A percentile compares a stretch with the other conserved stretches of the same genome.
phyloP scores from a whole-genome alignment of 2,797 vertebrate genomes.

The Nyctalus aviator region DNA sequence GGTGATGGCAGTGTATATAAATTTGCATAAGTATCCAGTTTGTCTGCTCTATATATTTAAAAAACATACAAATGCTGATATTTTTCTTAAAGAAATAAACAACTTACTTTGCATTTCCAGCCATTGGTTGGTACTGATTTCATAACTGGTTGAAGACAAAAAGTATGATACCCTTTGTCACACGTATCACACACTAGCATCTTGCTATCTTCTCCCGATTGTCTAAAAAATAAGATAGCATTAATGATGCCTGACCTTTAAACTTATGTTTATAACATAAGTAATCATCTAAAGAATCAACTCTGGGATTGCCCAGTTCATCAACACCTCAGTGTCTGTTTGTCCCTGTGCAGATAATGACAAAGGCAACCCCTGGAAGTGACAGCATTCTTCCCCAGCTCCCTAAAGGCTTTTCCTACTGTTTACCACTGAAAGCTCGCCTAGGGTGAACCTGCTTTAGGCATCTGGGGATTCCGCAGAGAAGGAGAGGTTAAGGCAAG shows the following conservation, averaged over 20 bases:
- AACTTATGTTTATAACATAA: conserved; percentile 50
- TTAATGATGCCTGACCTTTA: conserved; percentile 68
- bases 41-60: conserved; percentile 18
- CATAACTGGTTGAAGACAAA: conserved; percentile 98
- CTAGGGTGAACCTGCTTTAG: not conserved
- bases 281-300: conserved; percentile 31
- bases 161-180: conserved; percentile 99
- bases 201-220: conserved; percentile 99
- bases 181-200: conserved; percentile 99
- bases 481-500: not conserved
- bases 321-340: not conserved
- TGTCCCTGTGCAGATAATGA: not conserved
- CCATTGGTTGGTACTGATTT: conserved; percentile 98
- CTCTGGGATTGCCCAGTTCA: conserved; percentile 38
- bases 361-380: not conserved
- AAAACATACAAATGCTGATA: conserved; percentile 53
- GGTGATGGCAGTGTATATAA: conserved; percentile 7
- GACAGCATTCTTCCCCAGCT: not conserved
- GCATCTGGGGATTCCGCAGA: not conserved
- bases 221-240: conserved; percentile 88
- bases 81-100: conserved; percentile 72
- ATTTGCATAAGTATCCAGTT: conserved; percentile 49
- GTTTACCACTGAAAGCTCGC: not conserved
- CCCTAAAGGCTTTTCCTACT: not conserved
- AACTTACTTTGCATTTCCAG: conserved; percentile 98